These are phyloP conservation scores for Gryon sp. DNA, from an alignment of 1,140 invertebrate species.

Conservation along the genomic window DNA sequence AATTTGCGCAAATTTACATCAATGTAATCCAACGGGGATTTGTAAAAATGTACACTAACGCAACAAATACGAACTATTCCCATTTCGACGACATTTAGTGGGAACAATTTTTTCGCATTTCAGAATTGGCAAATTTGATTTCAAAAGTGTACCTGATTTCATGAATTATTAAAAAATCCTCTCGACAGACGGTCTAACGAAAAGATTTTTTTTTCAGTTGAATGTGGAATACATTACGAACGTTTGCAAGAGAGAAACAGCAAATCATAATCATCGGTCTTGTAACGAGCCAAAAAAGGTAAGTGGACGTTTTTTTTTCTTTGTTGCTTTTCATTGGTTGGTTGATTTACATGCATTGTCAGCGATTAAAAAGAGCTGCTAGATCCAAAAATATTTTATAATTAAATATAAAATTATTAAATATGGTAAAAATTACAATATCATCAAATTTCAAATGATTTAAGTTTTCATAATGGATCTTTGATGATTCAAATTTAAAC, in stretches of 20 bases:
- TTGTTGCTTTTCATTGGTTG: background rate
- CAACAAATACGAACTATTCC: constrained; percentile 20
- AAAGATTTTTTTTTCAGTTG: constrained; percentile 46
- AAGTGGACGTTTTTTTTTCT: constrained; percentile 24
- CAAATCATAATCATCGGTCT: constrained; percentile 42
- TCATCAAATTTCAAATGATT: too few species aligned
- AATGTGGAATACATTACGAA: constrained; percentile 57
- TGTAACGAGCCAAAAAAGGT: constrained; percentile 35
- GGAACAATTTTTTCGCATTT: constrained; percentile 36
- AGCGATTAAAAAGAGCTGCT: background rate
- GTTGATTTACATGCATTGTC: constrained; percentile 14
- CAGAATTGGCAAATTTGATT: constrained; percentile 58
- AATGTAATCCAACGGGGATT: background rate
- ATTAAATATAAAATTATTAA: too few species aligned
- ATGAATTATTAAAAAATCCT: constrained; percentile 63
- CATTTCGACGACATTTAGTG: constrained; percentile 30
- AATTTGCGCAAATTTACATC: constrained; percentile 13
- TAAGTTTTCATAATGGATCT: too few species aligned
- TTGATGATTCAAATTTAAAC: too few species aligned
- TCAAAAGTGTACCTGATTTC: constrained; percentile 58
- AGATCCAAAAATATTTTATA: too few species aligned
- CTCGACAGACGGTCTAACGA: constrained; percentile 14
- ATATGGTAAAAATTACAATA: too few species aligned
- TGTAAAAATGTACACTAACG: constrained; percentile 3
- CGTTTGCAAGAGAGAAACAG: constrained; percentile 4